Base-by-base conservation (phyloP, 2,113 vertebrate species). In the Emydocephalus ijimae region DNA sequence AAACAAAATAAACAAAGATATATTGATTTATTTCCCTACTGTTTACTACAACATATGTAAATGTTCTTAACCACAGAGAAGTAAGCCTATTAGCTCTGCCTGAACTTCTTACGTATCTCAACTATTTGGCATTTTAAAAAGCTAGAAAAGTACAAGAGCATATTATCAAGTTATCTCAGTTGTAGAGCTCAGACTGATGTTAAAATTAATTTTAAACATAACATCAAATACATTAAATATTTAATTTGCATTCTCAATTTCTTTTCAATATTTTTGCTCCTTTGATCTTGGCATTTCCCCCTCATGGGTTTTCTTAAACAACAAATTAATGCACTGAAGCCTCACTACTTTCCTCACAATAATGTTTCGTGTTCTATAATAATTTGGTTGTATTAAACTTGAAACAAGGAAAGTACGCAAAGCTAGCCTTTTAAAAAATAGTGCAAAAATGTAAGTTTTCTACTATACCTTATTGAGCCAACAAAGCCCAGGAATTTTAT, bases 381-480 rank as follows among this genome's bases (percentile, higher is more conserved):
- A 85, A 29, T n/a, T 55, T 39, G 39, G 39, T 86, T 14, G 0
- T 0, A 0, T 29, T 92, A 34, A 90, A 43, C 1, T 9, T n/a
- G 3, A 89, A 12, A 55, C 24, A 39, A 43, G 43, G 89, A 61
- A 90, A 9, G 39, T 20, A 29, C 14, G 48, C 15, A 8, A 29
- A 69, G 29, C 23, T 11, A 45, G n/a, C 57, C 24, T 8, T 1
- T 6, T 11, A 45, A 88, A 93, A 0, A 8, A 43, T 7, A 90
- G 0, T 10, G 18, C 4, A 34, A 93, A 9, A 24, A 39, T 56
- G 87, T 3, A 23, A 26, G 15, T 34, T 18, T 89, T 90, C 94
- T 48, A 21, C 94, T 56, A 21, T 97, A 99, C 99, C 98, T 99
- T 98, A 96, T 99, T 98, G 88, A 99, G 92, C 99, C 99, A 99